Evolutionary conservation across 2,113 vertebrate species (phyloP).

Genomic region (Terrapene triunguis): DNA sequence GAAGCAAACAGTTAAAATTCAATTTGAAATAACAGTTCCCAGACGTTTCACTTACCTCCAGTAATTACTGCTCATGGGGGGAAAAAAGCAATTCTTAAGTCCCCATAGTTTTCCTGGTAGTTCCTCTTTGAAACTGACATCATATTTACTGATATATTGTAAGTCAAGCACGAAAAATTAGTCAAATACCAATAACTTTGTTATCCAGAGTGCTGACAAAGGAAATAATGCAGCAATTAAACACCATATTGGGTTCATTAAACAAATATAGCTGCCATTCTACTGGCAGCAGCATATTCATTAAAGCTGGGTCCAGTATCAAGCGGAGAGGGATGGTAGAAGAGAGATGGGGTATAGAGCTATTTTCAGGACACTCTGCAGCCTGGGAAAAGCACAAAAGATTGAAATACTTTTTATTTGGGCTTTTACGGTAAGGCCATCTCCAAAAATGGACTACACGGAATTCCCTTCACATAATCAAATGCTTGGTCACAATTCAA

Average conservation of each 20-base stretch:
- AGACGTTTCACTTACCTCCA: constrained; percentile 51
- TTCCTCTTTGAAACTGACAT: constrained; percentile 10
- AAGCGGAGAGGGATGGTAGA: background rate
- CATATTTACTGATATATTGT: constrained; percentile 58
- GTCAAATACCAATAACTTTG: constrained; percentile 54
- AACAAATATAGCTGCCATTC: background rate
- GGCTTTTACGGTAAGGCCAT: background rate
- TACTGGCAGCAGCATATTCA: background rate
- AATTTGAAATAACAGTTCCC: constrained; percentile 34
- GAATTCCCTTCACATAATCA: background rate
- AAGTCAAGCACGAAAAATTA: constrained; percentile 52
- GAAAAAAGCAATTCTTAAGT: background rate
- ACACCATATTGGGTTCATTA: background rate
- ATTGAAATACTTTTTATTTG: background rate
- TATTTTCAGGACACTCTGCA: background rate
- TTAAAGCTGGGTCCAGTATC: constrained; percentile 27
- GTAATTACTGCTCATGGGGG: constrained; percentile 50
- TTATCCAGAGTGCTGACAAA: constrained; percentile 42
- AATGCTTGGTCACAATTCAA: background rate
- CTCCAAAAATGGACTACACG: background rate
- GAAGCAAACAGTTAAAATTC: constrained; percentile 57
- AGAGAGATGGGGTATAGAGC: background rate
- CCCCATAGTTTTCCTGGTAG: background rate
- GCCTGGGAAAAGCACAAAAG: background rate
- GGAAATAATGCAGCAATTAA: constrained; percentile 43